phyloP scores from a whole-genome alignment of 2,113 vertebrate species.

The human region GRCh38 chr3:119403001-119403500 shows the following conservation, averaged over 20 bases:
- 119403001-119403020: not conserved
- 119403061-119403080: not conserved
- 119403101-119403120: not conserved
- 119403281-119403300: not conserved
- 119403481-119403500: not conserved
- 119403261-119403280: not conserved
- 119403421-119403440: not conserved
- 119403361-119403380: not conserved
- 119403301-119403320: not conserved
- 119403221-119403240: not conserved
- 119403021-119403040: not conserved
- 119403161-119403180: not conserved
- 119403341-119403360: not conserved
- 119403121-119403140: not conserved
- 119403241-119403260: not conserved
- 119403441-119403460: not conserved
- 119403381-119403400: not conserved
- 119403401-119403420: not conserved
- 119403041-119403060: not conserved
- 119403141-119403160: not conserved
- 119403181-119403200: not conserved
- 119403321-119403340: not conserved
- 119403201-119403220: not conserved
- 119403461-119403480: not conserved
- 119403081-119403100: not conserved